These are phyloP conservation scores for Lasiurus borealis DNA, from an alignment of 2,113 vertebrate genomes.

Conservation along the genomic window DNA sequence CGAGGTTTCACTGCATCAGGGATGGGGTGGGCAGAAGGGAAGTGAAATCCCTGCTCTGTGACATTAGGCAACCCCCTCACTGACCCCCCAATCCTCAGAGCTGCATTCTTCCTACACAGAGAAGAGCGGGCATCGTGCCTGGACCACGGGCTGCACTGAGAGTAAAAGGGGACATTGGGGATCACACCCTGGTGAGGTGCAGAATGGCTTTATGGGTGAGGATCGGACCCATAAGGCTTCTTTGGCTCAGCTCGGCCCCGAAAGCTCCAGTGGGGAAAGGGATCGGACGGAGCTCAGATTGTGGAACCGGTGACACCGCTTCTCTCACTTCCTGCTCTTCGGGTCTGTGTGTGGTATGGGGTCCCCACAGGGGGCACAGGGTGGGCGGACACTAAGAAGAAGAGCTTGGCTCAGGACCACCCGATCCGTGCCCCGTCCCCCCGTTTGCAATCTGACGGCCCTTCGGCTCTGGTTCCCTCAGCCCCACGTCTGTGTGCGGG, in stretches of 20 bases:
- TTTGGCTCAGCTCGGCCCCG: not conserved
- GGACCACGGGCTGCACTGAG: not conserved
- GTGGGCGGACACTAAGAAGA: not conserved
- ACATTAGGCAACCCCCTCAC: not conserved
- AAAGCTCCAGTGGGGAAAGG: fast-evolving
- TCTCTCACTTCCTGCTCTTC: not conserved
- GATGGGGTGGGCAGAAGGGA: not conserved
- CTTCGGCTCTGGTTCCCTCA: too few species aligned
- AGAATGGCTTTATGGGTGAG: fast-evolving
- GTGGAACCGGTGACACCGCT: not conserved
- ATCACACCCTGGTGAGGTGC: not conserved
- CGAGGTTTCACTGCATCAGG: not conserved
- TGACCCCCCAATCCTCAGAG: not conserved
- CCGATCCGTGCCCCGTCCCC: fast-evolving
- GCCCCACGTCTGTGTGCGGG: fast-evolving
- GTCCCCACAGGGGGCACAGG: fast-evolving
- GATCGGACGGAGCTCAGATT: not conserved
- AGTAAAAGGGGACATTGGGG: not conserved
- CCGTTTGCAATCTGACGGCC: fast-evolving
- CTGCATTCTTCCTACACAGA: not conserved
- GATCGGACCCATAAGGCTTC: too few species aligned
- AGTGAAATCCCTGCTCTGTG: not conserved
- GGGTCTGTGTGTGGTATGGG: not conserved
- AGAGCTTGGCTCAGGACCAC: not conserved
- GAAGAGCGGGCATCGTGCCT: not conserved